Evolutionary conservation across 2,113 vertebrate species (phyloP), one percentile per base, ranked within the genome.

Genomic region (Lathamus discolor): DNA sequence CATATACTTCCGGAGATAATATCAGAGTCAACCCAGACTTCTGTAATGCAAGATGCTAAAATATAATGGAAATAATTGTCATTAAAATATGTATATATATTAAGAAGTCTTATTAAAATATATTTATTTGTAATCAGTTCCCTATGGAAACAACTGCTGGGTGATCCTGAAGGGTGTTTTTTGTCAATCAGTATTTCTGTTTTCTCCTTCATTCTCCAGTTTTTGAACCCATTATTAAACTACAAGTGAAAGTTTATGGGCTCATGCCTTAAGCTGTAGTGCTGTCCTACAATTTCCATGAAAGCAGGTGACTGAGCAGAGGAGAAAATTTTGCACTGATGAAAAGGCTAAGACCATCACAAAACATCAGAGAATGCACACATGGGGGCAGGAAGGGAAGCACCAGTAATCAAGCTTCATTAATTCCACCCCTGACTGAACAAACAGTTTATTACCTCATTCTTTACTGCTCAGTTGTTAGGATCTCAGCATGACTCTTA

Each of bases 311-410:
- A 44, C 28, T 20, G 41, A 62, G 13, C 27, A 90, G 23, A 54
- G 12, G 2, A 79, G 23, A 83, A 57, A 57, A 41, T 20, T 63
- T 83, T 24, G n/a, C 33, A 39, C 29, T 55, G 35, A 73, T 49
- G 23, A 83, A 87, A 85, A 83, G 18, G 10, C 28, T 78, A 29
- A 57, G n/a, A 75, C 54, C n/a, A 39, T 39, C 10, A 67, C 14
- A 43, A 72, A 43, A 46, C 1, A 13, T 79, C 10, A 88, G 33
- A 79, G 20, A 93, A 76, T 61, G 46, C 33, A 68, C 22, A 22
- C 1, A 59, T 16, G 22, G 57, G 11, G 7, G 4, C 27, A 19
- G 7, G 13, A 9, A 3, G 8, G 14, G 11, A 17, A 41, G 5
- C 23, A 52, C 29, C 31, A 43, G 13, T 72, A 75, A 87, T 72